Percentiles rank a stretch among this genome's conserved stretches.
phyloP scores from a whole-genome alignment of 2,113 vertebrate genomes.

The Syngnathus typhle region DNA sequence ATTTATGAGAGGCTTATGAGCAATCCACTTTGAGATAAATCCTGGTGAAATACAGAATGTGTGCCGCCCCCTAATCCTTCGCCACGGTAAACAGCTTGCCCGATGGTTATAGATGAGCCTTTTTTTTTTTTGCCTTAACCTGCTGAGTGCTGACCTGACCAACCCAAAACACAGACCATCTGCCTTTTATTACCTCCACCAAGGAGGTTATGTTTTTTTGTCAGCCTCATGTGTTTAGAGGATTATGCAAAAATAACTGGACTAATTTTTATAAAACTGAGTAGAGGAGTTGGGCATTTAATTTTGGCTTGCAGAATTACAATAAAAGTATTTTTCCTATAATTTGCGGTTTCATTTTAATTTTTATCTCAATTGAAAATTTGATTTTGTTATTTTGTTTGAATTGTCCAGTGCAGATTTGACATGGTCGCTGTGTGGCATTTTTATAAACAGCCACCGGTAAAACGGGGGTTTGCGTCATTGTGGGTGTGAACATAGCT shows the following conservation, averaged over 20 bases:
- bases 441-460: too few relatives aligned
- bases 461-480: too few relatives aligned
- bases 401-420: too few relatives aligned
- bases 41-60: conserved; percentile 59
- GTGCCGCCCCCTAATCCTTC: conserved; percentile 55
- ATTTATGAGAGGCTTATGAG: conserved; percentile 50
- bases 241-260: not conserved
- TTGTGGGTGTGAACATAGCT: too few relatives aligned
- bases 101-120: conserved; percentile 51
- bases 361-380: too few relatives aligned
- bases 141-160: conserved; percentile 17
- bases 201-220: not conserved
- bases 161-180: not conserved
- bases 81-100: conserved; percentile 64
- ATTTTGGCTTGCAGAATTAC: not conserved
- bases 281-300: not conserved
- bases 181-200: not conserved
- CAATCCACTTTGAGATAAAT: conserved; percentile 59
- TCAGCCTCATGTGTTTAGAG: not conserved
- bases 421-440: too few relatives aligned
- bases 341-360: too few relatives aligned
- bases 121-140: conserved; percentile 46
- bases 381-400: too few relatives aligned
- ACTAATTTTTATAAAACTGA: not conserved
- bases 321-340: not conserved